These are phyloP conservation scores for Brienomyrus brachyistius DNA, from an alignment of 2,113 vertebrate genomes.

Conservation along the genomic window DNA sequence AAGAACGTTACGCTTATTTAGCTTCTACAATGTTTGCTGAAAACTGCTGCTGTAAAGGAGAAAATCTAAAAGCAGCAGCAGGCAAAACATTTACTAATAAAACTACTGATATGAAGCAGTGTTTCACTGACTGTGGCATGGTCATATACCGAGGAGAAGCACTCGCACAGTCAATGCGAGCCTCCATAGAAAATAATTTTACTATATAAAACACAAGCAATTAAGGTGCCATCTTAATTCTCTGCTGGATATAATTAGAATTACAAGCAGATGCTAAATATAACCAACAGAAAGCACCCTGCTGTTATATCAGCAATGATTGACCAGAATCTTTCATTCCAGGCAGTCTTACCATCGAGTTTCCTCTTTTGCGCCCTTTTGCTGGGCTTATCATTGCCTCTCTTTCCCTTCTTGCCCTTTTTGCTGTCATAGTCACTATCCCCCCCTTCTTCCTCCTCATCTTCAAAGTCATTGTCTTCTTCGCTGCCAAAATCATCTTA, in stretches of 20 bases:
- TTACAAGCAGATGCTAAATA: background rate
- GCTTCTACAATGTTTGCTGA: background rate
- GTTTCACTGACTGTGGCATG: background rate
- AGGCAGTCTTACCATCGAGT: slow-evolving; percentile 60
- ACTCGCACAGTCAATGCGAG: background rate
- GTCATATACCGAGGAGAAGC: background rate
- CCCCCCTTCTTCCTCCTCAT: slow-evolving; percentile 67
- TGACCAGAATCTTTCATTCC: background rate
- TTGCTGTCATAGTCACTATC: slow-evolving; percentile 79
- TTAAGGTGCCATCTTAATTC: background rate
- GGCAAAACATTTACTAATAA: background rate
- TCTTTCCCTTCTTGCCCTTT: slow-evolving; percentile 77
- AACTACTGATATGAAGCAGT: background rate
- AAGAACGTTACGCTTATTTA: background rate
- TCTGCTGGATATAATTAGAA: background rate
- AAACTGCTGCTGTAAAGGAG: background rate
- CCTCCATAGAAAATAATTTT: background rate
- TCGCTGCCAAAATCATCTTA: slow-evolving; percentile 79
- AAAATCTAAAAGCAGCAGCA: background rate
- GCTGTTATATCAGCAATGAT: background rate
- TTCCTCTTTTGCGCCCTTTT: slow-evolving; percentile 77
- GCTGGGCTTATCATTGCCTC: slow-evolving; percentile 67
- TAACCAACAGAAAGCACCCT: background rate
- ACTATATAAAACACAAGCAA: background rate
- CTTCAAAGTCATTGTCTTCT: slow-evolving; percentile 69